Evolutionary conservation across 2,888 invertebrate genomes (phyloP).

Genomic region (Drosophila paucipuncta): DNA sequence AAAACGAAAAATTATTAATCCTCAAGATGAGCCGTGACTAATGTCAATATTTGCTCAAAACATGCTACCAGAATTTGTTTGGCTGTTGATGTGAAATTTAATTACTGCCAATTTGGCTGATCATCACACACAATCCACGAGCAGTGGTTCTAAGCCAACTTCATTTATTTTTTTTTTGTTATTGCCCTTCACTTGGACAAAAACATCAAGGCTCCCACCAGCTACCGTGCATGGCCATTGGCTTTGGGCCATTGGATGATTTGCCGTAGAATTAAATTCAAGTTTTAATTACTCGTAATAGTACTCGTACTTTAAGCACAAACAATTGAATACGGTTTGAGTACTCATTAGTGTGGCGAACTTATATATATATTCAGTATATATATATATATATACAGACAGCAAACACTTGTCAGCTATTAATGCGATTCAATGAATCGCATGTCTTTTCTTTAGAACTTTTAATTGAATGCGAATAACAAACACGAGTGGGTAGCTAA

Average conservation of each 20-base stretch:
- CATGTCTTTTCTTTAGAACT: slow-evolving; percentile 78
- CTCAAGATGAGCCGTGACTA: slow-evolving; percentile 62
- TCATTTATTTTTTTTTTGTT: slow-evolving; percentile 7
- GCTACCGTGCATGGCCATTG: slow-evolving; percentile 32
- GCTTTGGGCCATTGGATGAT: slow-evolving; percentile 35
- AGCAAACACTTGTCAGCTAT: slow-evolving; percentile 34
- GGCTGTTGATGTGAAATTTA: slow-evolving; percentile 72
- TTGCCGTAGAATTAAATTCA: slow-evolving; percentile 24
- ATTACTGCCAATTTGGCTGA: slow-evolving; percentile 56
- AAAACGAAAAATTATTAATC: slow-evolving; percentile 11
- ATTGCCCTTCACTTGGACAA: slow-evolving; percentile 49
- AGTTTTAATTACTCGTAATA: slow-evolving; percentile 51
- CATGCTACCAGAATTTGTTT: slow-evolving; percentile 37
- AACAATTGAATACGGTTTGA: slow-evolving; percentile 32
- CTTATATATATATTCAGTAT: neutral
- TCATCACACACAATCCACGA: slow-evolving; percentile 54
- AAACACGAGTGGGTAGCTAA: slow-evolving; percentile 64
- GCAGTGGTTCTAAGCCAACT: slow-evolving; percentile 59
- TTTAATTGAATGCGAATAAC: slow-evolving; percentile 77
- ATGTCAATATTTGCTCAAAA: slow-evolving; percentile 72
- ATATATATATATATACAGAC: neutral
- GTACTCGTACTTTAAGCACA: slow-evolving; percentile 19
- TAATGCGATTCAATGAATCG: slow-evolving; percentile 76
- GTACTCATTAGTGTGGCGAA: slow-evolving; percentile 6
- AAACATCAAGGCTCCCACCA: slow-evolving; percentile 64